Evolutionary conservation across 2,888 invertebrate genomes (phyloP).

Genomic region (Trissonchulus latispiculum): DNA sequence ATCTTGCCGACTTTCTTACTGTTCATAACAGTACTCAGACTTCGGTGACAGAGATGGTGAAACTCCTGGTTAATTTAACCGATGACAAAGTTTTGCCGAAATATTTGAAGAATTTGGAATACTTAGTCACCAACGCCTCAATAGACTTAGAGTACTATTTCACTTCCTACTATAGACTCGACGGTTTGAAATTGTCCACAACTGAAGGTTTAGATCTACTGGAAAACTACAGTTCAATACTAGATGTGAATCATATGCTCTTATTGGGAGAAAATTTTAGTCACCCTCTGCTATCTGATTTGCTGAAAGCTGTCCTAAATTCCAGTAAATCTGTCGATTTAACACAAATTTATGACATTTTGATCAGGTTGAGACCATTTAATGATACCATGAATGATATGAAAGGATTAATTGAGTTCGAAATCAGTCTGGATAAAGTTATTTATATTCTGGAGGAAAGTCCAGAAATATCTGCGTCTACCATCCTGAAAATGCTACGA

Average conservation of each 20-base stretch:
- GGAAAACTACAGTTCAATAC: not conserved
- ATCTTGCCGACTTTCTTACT: not conserved
- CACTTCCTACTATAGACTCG: too few relatives aligned
- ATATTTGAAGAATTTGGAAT: too few relatives aligned
- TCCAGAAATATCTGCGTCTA: not conserved
- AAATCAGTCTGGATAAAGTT: not conserved
- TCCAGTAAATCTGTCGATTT: not conserved
- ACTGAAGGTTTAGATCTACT: not conserved
- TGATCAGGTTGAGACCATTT: not conserved
- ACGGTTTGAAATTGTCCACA: too few relatives aligned
- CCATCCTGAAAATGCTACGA: not conserved
- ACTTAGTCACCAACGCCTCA: not conserved
- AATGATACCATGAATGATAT: not conserved
- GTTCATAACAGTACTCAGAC: too few relatives aligned
- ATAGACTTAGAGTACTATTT: too few relatives aligned
- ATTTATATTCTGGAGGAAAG: not conserved
- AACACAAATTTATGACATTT: not conserved
- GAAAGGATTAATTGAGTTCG: not conserved
- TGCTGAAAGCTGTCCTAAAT: not conserved
- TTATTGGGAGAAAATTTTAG: not conserved
- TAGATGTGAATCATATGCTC: not conserved
- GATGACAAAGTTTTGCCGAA: too few relatives aligned
- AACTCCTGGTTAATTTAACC: too few relatives aligned
- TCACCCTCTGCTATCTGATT: not conserved
- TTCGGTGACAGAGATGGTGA: too few relatives aligned